phyloP scores from a whole-genome alignment of 2,888 invertebrate species.

The Yponomeuta malinellus region DNA sequence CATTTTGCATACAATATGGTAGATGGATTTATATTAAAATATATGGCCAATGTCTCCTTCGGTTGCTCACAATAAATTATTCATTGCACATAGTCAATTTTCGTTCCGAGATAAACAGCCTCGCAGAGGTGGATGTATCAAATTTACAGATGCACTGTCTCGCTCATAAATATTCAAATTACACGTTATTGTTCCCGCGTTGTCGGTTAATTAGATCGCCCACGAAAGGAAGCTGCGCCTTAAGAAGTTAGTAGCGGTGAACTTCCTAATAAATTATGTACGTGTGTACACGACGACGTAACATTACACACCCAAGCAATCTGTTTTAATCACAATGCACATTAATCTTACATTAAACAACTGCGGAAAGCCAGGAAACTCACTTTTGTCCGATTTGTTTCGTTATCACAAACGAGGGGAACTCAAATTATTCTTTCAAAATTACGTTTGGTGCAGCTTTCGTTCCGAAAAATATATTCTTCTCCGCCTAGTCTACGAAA shows the following conservation, averaged over 20 bases:
- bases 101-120: conserved; percentile 61
- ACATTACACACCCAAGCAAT: conserved; percentile 34
- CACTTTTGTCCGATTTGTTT: conserved; percentile 9
- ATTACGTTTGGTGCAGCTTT: not conserved
- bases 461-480: conserved; percentile 30
- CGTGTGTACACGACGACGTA: conserved; percentile 26
- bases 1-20: conserved; percentile 75
- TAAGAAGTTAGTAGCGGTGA: conserved; percentile 63
- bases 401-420: conserved; percentile 7
- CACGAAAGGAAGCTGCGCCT: conserved; percentile 60
- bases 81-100: conserved; percentile 72
- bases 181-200: conserved; percentile 68
- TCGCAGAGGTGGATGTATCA: conserved; percentile 47
- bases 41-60: conserved; percentile 71
- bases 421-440: not conserved
- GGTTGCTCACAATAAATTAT: conserved; percentile 72
- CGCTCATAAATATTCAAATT: conserved; percentile 71
- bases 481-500: conserved; percentile 32
- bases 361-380: not conserved
- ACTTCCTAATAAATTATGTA: conserved; percentile 55
- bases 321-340: conserved; percentile 40
- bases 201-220: conserved; percentile 73
- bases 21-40: conserved; percentile 75
- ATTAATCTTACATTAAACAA: conserved; percentile 40
- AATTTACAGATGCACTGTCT: conserved; percentile 54